Conservation (phyloP, 2,888 invertebrate species). For the Tipula confusa region DNA sequence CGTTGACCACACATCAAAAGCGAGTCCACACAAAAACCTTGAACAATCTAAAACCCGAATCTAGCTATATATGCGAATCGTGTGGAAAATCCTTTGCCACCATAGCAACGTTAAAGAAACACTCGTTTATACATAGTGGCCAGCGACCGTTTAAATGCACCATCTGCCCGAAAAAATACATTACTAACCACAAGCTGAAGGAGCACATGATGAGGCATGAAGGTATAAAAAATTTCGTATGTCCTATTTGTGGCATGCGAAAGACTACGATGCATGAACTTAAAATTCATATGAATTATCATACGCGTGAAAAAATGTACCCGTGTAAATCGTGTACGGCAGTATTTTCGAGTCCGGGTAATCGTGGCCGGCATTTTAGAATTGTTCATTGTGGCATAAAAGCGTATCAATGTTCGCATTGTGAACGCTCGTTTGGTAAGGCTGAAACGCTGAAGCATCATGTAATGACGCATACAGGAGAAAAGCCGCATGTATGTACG, state of each 20-base stretch:
- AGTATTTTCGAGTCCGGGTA: constrained; percentile 33
- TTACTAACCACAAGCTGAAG: constrained; percentile 35
- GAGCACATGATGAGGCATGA: constrained; percentile 36
- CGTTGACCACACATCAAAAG: constrained; percentile 32
- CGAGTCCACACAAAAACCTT: constrained; percentile 7
- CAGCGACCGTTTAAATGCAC: constrained; percentile 34
- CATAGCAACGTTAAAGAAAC: constrained; percentile 30
- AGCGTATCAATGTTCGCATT: constrained; percentile 45
- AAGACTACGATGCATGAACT: constrained; percentile 35
- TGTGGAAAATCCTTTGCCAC: constrained; percentile 33
- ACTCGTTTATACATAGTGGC: neutral
- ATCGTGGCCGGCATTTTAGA: constrained; percentile 43
- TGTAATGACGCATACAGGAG: constrained; percentile 48
- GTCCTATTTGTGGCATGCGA: constrained; percentile 34
- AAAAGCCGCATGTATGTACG: constrained; percentile 46
- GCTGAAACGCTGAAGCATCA: constrained; percentile 48
- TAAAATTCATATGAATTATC: constrained; percentile 34
- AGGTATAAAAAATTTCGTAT: constrained; percentile 36
- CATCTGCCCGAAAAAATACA: constrained; percentile 33
- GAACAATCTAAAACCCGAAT: neutral
- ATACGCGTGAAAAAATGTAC: constrained; percentile 33
- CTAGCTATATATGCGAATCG: constrained; percentile 31
- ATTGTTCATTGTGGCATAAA: constrained; percentile 48
- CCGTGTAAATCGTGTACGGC: constrained; percentile 34
- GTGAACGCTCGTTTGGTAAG: constrained; percentile 46